These are phyloP conservation scores for Rhynchomys soricoides DNA, from an alignment of 2,113 vertebrate genomes.

Conservation along the genomic window DNA sequence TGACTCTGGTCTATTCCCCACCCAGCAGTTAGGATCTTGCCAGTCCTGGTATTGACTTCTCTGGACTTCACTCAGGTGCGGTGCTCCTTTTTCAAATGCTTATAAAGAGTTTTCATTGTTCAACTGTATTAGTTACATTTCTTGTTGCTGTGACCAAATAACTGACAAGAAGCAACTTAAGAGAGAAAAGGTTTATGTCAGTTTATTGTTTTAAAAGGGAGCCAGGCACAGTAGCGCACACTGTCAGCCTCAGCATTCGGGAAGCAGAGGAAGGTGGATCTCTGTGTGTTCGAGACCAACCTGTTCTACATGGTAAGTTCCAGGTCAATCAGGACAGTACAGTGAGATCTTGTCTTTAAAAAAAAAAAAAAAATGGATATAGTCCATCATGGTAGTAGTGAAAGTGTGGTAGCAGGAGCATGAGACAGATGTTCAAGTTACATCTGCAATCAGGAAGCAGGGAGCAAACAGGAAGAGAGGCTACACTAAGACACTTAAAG, in stretches of 20 bases:
- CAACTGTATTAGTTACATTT: neutral
- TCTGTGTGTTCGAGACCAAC: neutral
- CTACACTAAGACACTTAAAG: neutral
- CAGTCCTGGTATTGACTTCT: neutral
- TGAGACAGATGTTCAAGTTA: neutral
- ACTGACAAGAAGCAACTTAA: neutral
- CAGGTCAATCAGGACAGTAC: neutral
- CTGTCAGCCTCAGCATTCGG: too few relatives aligned
- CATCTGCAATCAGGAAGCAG: neutral
- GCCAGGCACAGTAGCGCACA: too few relatives aligned
- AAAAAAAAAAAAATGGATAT: neutral
- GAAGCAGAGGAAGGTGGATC: neutral
- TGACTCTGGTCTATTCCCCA: neutral
- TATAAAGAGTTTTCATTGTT: constrained; percentile 23
- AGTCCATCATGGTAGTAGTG: neutral
- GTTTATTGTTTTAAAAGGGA: neutral
- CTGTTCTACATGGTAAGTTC: neutral
- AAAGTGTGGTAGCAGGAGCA: neutral
- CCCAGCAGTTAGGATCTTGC: neutral
- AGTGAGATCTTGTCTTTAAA: neutral
- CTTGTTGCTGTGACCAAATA: neutral
- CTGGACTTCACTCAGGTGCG: neutral
- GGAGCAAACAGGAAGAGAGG: neutral
- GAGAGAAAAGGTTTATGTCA: neutral
- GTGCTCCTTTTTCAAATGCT: constrained; percentile 15